A percentile compares a stretch with the other conserved stretches of the same genome.
Conservation (phyloP, 37 sponge, comb jelly and placozoan species). For the Aplysina aerophoba region DNA sequence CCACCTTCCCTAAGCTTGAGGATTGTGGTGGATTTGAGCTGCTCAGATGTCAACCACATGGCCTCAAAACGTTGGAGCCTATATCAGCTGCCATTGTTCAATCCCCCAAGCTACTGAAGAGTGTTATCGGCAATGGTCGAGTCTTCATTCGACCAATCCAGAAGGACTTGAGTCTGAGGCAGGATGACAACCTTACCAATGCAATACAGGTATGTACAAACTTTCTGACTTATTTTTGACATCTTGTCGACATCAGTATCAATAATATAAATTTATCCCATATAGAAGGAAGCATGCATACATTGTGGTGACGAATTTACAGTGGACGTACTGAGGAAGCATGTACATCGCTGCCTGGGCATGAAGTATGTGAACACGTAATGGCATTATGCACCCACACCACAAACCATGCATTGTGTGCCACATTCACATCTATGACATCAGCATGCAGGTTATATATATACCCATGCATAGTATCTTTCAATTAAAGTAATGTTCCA, state of each 20-base stretch:
- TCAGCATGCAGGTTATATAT: no score
- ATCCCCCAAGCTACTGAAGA: conserved; percentile 3
- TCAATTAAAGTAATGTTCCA: no score
- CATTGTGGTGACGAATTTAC: not conserved
- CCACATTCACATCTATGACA: no score
- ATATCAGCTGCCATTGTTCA: conserved; percentile 1
- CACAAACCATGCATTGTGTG: no score
- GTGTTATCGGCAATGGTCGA: conserved; percentile 26
- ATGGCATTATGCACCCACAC: no score
- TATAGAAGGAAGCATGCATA: conserved; percentile 13
- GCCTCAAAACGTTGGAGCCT: conserved; percentile 18
- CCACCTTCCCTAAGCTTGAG: conserved; percentile 29
- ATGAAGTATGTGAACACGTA: no score
- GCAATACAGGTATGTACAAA: not conserved
- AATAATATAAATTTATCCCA: not conserved
- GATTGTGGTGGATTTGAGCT: conserved; percentile 47
- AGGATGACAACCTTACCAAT: not conserved
- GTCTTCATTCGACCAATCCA: conserved; percentile 53
- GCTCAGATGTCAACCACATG: conserved; percentile 36
- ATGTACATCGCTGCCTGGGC: no score
- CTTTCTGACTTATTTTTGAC: no score
- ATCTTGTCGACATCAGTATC: no score
- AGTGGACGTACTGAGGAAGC: no score
- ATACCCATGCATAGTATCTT: no score
- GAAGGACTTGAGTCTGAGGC: conserved; percentile 10